phyloP scores from a whole-genome alignment of 2,113 vertebrate genomes.

The Apodemus speciosus region DNA sequence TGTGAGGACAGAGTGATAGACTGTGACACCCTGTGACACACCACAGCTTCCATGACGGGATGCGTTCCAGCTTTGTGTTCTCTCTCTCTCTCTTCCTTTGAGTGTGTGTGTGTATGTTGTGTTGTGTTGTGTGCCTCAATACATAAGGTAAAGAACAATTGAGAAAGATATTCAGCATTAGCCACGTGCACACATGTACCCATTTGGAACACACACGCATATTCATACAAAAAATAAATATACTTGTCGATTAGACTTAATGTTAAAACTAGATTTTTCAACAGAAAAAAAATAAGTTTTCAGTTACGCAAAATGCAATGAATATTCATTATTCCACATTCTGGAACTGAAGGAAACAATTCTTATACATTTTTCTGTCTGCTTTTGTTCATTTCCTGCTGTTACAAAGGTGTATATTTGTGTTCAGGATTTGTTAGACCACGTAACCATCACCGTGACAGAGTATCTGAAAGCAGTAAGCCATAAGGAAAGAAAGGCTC shows the following conservation, averaged over 20 bases:
- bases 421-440: not conserved
- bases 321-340: not conserved
- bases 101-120: too few relatives aligned
- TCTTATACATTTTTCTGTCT: not conserved
- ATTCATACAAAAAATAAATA: not conserved
- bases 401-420: not conserved
- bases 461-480: not conserved
- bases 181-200: not conserved
- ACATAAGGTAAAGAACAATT: not conserved
- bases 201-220: not conserved
- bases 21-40: too few relatives aligned
- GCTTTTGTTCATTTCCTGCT: not conserved
- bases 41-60: too few relatives aligned
- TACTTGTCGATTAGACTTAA: not conserved
- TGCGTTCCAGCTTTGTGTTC: too few relatives aligned
- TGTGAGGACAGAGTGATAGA: too few relatives aligned
- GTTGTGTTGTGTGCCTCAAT: not conserved
- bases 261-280: not conserved
- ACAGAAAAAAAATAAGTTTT: not conserved
- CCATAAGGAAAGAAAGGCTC: not conserved
- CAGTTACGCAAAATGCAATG: not conserved
- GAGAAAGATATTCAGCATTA: not conserved
- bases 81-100: too few relatives aligned
- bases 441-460: not conserved
- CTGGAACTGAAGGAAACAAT: not conserved